Evolutionary conservation across 1,140 invertebrate species (phyloP).

Genomic region (Helicorthomorpha holstii): DNA sequence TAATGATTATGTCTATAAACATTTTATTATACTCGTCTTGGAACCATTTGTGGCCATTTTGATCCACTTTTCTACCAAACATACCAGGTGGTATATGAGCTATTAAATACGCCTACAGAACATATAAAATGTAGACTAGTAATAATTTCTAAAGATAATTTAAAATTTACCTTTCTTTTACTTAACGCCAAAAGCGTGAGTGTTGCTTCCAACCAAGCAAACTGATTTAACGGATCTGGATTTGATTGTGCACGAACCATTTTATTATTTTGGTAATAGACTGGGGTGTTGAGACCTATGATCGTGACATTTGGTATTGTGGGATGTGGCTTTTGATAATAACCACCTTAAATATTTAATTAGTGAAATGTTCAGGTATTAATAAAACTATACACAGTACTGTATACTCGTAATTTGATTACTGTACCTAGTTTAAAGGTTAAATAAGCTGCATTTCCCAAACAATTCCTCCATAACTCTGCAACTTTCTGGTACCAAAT

Average conservation of each 20-base stretch:
- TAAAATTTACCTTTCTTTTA: slow-evolving; percentile 49
- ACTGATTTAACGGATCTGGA: background rate
- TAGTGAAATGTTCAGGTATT: background rate
- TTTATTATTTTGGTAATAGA: background rate
- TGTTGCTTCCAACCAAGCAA: background rate
- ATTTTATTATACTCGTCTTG: slow-evolving; percentile 19
- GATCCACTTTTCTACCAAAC: slow-evolving; percentile 50
- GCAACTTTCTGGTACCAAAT: too few relatives aligned
- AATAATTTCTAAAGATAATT: too few relatives aligned
- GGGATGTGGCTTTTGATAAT: too few relatives aligned
- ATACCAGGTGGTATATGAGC: slow-evolving; percentile 75
- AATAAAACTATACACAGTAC: too few relatives aligned
- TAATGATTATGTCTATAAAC: slow-evolving; percentile 51
- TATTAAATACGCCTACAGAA: slow-evolving; percentile 56
- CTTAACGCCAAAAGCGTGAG: background rate
- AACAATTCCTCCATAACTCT: too few relatives aligned
- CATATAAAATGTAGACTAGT: too few relatives aligned
- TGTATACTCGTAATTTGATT: too few relatives aligned
- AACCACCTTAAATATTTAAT: background rate
- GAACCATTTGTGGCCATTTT: slow-evolving; percentile 21
- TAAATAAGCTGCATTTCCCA: too few relatives aligned
- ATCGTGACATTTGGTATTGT: background rate
- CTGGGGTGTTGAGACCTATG: background rate
- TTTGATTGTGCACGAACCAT: background rate
- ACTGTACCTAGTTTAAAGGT: too few relatives aligned